Conservation (phyloP, 2,113 vertebrate species). For the Tyto alba region DNA sequence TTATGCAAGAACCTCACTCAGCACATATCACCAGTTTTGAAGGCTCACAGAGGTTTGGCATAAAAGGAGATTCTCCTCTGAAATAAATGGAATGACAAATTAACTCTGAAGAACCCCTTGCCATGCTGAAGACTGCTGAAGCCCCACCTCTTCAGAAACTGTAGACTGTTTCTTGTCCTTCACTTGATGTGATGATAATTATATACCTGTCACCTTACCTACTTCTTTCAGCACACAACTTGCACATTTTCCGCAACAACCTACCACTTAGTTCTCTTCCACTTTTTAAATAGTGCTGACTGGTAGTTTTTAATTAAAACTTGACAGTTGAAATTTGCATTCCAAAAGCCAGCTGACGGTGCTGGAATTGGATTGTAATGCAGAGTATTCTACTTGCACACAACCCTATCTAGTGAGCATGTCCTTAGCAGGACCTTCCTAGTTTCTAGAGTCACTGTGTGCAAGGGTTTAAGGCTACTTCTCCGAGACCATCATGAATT, state of each 20-base stretch:
- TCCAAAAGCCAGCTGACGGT: constrained; percentile 71
- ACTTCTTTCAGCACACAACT: constrained; percentile 65
- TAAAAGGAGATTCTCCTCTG: constrained; percentile 8
- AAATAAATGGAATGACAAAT: constrained; percentile 57
- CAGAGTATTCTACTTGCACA: neutral
- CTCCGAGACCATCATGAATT: neutral
- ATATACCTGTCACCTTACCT: constrained; percentile 72
- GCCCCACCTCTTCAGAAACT: constrained; percentile 41
- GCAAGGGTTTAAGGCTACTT: neutral
- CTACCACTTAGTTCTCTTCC: constrained; percentile 75
- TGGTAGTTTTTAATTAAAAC: constrained; percentile 77
- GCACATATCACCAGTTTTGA: constrained; percentile 9
- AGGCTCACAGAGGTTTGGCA: constrained; percentile 10
- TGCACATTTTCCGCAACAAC: constrained; percentile 62
- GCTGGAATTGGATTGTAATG: constrained; percentile 35
- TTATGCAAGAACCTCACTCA: neutral
- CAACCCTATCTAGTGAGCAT: neutral
- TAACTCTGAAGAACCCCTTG: constrained; percentile 44
- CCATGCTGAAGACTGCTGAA: constrained; percentile 18
- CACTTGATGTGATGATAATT: constrained; percentile 69
- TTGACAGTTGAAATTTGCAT: constrained; percentile 79
- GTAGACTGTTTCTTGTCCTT: constrained; percentile 64
- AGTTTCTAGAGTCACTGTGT: neutral
- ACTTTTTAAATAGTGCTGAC: constrained; percentile 75
- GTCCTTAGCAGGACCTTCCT: neutral